Base-by-base conservation (phyloP, 1,140 invertebrate species). In the Meloidogyne floridensis region DNA sequence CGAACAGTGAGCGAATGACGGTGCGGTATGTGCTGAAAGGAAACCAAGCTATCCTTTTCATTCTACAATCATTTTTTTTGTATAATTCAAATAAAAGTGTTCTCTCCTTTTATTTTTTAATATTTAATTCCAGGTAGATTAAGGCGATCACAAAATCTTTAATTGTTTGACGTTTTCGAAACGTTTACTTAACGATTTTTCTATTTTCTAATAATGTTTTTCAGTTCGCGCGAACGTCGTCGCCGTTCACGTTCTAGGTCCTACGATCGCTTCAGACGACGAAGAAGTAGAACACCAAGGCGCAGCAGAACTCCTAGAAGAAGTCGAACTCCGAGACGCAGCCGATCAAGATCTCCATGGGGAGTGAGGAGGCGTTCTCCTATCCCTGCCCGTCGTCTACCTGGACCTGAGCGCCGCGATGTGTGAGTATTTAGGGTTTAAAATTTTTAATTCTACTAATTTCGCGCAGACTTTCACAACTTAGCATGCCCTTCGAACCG, bases 401-500 rank as follows among this genome's bases (percentile, higher is more conserved):
- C 88, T 13, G 88, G 88, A 56, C 88, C 88, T 6, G 88, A 89
- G 81, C 74, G 88, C 11, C 84, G 88, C 18, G 88, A 89, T 82
- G 88, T 89, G 85, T 87, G 86, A 87, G 86, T 87, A 71, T 79
- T 13, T 53, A 69, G 9, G 11, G 20, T 47, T 70, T 65, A 69
- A 69, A 71, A 51, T 43, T 20, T 47, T 65, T 72, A 71, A 65
- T 79, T 79, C 51, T 79, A 72, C 77, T 71, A 42, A 79, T 69
- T 79, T 72, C 18, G 15, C 18, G 15, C 76, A 83, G 81, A 32
- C 73, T 78, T 85, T 72, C 72, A 80, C 82, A 56, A 86, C 87
- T 80, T 59, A 87, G 86, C n/a, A 89, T 89, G 88, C 89, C 89
- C 15, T 89, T 89, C 86, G 84, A 86, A 51, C 84, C 88, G 13